Evolutionary conservation across 2,113 vertebrate genomes (phyloP).

Genomic region (Notarius lentiginosus): DNA sequence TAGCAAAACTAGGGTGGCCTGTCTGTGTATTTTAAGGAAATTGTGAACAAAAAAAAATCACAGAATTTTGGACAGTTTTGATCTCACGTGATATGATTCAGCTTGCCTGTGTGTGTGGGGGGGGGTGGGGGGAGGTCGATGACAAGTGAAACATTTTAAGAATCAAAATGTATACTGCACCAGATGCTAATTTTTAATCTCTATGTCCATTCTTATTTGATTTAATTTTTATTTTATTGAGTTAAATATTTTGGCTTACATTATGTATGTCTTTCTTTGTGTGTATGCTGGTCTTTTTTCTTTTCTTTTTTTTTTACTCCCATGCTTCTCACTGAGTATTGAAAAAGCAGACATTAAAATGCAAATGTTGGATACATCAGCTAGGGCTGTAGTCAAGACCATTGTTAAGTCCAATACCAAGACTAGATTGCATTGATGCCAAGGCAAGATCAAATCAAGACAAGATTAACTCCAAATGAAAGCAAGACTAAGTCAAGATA

Average conservation of each 20-base stretch:
- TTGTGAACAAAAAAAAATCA: not conserved
- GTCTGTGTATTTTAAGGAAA: not conserved
- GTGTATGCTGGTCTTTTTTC: not conserved
- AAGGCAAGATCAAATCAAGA: not conserved
- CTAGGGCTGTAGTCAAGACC: not conserved
- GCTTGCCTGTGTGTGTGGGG: slow-evolving; percentile 20
- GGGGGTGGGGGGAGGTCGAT: too few species aligned
- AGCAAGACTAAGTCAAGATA: not conserved
- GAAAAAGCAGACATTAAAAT: not conserved
- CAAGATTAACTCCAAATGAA: not conserved
- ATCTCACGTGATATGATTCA: slow-evolving; percentile 27
- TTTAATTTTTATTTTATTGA: not conserved
- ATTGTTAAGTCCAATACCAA: not conserved
- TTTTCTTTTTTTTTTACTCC: not conserved
- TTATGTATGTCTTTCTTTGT: not conserved
- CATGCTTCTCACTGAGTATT: not conserved
- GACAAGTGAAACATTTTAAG: not conserved
- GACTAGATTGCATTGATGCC: not conserved
- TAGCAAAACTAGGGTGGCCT: not conserved
- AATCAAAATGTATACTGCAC: not conserved
- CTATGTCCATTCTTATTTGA: not conserved
- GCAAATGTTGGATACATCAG: too few species aligned
- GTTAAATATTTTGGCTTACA: not conserved
- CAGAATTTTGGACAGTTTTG: slow-evolving; percentile 12
- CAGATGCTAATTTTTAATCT: not conserved